These are phyloP conservation scores for Channa striata DNA, from an alignment of 2,797 vertebrate species.

Conservation along the genomic window DNA sequence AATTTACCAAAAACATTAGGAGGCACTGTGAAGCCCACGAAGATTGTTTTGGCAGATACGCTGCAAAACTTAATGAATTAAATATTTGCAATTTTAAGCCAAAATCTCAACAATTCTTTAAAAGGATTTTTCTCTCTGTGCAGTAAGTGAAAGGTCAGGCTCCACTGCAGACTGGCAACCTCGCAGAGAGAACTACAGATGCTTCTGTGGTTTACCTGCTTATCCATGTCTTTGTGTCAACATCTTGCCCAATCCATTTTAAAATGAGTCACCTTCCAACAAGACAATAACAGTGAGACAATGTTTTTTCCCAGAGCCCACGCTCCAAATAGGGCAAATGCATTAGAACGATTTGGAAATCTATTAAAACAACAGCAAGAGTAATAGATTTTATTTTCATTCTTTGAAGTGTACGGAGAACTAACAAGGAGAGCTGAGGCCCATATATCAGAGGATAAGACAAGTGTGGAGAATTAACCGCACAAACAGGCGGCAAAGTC, in stretches of 20 bases:
- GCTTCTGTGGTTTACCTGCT: neutral
- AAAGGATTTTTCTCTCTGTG: no score
- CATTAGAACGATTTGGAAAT: conserved; percentile 22
- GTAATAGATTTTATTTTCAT: conserved; percentile 39
- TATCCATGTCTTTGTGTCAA: neutral
- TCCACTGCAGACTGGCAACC: neutral
- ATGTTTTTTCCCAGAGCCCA: neutral
- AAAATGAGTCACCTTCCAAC: neutral
- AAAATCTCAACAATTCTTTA: no score
- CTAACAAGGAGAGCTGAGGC: conserved; percentile 49
- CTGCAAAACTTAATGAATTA: no score
- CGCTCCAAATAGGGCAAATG: conserved; percentile 16
- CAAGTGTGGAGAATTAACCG: conserved; percentile 53
- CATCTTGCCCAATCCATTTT: neutral
- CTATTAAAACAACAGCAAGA: neutral
- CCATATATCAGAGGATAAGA: conserved; percentile 49
- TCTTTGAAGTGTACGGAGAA: conserved; percentile 16
- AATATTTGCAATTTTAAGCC: no score
- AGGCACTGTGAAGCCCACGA: no score
- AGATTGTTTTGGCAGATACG: no score
- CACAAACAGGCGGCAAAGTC: conserved; percentile 37
- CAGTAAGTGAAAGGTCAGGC: neutral
- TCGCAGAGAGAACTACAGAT: neutral
- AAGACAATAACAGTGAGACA: neutral
- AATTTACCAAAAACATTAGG: no score